A percentile compares a stretch with the other conserved stretches of the same genome.
Conservation (phyloP, 2,113 vertebrate species). For the Lophura nycthemera region DNA sequence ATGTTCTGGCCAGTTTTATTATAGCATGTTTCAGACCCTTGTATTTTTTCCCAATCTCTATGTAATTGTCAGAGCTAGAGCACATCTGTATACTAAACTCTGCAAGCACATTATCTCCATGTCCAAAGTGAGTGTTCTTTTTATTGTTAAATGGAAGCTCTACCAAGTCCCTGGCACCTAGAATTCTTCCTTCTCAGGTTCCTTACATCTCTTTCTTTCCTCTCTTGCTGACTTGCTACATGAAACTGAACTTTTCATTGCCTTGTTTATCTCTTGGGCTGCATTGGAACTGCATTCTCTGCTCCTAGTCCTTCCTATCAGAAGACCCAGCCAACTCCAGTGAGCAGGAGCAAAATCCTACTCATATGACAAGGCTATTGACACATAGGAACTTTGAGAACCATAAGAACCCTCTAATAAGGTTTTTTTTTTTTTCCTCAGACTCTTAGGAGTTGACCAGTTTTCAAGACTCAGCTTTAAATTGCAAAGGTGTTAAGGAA, state of each 20-base stretch:
- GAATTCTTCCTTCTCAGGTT: neutral
- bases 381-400: neutral
- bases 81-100: accelerated
- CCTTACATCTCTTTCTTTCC: neutral
- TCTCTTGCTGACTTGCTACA: neutral
- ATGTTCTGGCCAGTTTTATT: neutral
- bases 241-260: neutral
- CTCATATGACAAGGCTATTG: neutral
- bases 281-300: neutral
- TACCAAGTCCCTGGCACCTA: neutral
- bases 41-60: neutral
- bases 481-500: neutral
- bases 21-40: neutral
- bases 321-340: neutral
- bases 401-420: neutral
- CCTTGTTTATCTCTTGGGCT: neutral
- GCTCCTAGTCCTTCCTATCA: neutral
- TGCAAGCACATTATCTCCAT: neutral
- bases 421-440: neutral
- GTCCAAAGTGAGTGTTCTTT: neutral
- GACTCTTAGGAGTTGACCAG: neutral
- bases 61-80: neutral
- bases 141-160: neutral
- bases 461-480: neutral
- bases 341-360: neutral